phyloP scores from a whole-genome alignment of 2,113 vertebrate genomes.

The Illadopsis cleaveri region DNA sequence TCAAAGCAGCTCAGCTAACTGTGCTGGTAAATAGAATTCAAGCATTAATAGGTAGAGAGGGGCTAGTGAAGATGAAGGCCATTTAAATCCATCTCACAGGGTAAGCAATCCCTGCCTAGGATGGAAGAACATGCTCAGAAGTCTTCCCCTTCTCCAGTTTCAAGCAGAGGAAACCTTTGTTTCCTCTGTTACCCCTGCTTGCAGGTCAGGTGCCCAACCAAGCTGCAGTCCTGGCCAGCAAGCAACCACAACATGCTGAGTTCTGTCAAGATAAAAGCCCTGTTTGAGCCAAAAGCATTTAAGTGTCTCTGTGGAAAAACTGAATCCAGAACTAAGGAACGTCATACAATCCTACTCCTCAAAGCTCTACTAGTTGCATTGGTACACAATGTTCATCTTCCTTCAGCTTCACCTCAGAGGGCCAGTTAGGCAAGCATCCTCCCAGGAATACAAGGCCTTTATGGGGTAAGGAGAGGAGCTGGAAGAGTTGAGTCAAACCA shows the following conservation, averaged over 20 bases:
- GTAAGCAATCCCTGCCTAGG: background rate
- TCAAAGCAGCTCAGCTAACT: background rate
- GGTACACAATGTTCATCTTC: slow-evolving; percentile 68
- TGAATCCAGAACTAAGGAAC: slow-evolving; percentile 7
- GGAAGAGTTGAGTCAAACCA: slow-evolving; percentile 67
- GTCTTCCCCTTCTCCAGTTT: background rate
- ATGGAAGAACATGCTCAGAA: background rate
- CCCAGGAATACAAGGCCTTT: slow-evolving; percentile 66
- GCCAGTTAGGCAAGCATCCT: slow-evolving; percentile 54
- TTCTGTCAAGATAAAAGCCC: slow-evolving; percentile 32
- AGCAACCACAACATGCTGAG: slow-evolving; percentile 22
- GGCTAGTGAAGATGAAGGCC: background rate
- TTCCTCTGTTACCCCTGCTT: background rate
- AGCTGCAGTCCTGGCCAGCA: background rate
- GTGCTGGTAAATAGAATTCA: background rate
- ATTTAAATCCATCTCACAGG: background rate
- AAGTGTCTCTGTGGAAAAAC: background rate
- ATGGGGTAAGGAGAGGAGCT: slow-evolving; percentile 39
- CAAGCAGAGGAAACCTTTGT: background rate
- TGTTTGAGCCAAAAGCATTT: background rate
- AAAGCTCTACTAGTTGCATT: background rate
- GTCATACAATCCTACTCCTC: background rate
- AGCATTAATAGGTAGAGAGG: background rate
- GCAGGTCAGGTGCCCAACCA: slow-evolving; percentile 34
- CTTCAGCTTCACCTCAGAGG: slow-evolving; percentile 69